These are phyloP conservation scores for Colius striatus DNA, from an alignment of 2,113 vertebrate genomes.

Conservation along the genomic window DNA sequence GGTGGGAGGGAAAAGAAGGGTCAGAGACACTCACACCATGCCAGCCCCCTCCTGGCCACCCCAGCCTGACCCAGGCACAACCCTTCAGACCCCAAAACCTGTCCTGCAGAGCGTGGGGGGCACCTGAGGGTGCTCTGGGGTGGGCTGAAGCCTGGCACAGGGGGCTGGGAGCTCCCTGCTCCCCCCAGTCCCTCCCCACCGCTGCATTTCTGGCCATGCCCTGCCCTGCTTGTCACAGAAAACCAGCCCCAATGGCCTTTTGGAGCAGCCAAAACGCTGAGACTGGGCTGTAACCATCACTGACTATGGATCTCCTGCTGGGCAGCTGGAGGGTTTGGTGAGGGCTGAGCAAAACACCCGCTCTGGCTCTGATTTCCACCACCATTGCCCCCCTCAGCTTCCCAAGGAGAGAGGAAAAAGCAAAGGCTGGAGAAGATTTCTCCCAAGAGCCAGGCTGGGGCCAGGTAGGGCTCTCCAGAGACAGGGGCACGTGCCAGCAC, in stretches of 20 bases:
- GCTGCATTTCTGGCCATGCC: accelerated
- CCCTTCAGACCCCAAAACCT: neutral
- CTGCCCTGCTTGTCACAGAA: neutral
- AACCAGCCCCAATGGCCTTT: accelerated
- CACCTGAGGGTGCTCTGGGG: neutral
- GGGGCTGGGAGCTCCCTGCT: neutral
- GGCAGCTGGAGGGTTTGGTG: neutral
- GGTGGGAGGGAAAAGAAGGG: slow-evolving; percentile 31
- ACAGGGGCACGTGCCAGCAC: neutral
- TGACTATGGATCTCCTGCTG: accelerated
- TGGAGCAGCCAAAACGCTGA: neutral
- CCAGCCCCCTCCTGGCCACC: neutral
- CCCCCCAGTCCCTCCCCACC: neutral
- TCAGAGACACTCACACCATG: neutral
- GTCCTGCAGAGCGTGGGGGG: accelerated
- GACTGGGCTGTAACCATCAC: neutral
- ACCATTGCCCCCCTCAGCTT: neutral
- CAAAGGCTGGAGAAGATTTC: neutral
- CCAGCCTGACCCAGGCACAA: neutral
- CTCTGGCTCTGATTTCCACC: neutral
- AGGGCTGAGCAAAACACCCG: neutral
- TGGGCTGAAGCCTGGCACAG: accelerated
- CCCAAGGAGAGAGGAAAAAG: neutral
- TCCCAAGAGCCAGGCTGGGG: neutral
- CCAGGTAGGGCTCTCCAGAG: neutral